Evolutionary conservation across 2,797 vertebrate genomes (phyloP), one percentile per base, ranked within the genome.

Genomic region (Vespertilio murinus): DNA sequence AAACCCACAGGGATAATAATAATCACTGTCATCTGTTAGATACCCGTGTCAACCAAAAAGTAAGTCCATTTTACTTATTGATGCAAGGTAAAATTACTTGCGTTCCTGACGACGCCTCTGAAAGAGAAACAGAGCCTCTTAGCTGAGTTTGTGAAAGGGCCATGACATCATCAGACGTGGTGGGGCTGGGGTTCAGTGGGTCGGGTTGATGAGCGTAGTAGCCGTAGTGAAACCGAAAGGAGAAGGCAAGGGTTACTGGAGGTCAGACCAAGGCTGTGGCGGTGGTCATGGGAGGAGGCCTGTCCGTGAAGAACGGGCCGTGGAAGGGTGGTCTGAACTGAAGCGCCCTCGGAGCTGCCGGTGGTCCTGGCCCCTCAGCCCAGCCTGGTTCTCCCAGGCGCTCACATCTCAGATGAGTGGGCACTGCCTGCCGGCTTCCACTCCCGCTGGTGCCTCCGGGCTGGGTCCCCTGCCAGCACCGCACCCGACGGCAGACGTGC

Each of bases 261-360:
- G 3, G 16, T 42, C 54, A 78, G 54, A 33, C 20, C 14, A 25
- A 38, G 87, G 8, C 0, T 0, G 4, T 0, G 18, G 30, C 16
- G 10, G 33, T 28, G 54, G 42, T 0, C 1, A 33, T 6, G 25
- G 64, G 70, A 79, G 69, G 5, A 28, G 18, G 1, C 42, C 6
- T 16, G 11, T 25, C 42, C 3, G 0, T 0, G 22, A 88, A 45
- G 65, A 69, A 8, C 11, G 20, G 25, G 64, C 30, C 0, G 0
- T 49, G 45, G 28, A 38, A 83, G 33, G 3, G 3, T 28, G 11
- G 35, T 25, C 10, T 23, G 56, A 67, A 30, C 25, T 8, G 49
- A 79, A 35, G 54, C 33, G n/a, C 20, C 8, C 8, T 3, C 47
- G 42, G 67, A 73, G 23, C 30, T 61, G 23, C 2, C 33, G 16